phyloP scores from a whole-genome alignment of 2,888 invertebrate species.

The Yponomeuta malinellus region DNA sequence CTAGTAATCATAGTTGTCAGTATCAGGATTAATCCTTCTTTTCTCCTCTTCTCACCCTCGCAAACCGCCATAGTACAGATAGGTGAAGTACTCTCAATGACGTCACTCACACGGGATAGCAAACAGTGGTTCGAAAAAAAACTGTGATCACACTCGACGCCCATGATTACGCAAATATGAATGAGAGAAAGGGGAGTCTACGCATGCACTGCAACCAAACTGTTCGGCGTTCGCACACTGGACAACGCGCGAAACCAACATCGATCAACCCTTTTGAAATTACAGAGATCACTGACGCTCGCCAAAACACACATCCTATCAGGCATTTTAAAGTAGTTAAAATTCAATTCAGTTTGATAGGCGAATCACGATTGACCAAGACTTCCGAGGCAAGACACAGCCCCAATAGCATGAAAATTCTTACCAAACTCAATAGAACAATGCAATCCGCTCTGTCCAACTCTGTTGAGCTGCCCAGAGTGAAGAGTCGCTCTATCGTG shows the following conservation, averaged over 20 bases:
- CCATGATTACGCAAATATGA: not conserved
- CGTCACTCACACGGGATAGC: no score
- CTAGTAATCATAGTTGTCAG: no score
- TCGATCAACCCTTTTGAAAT: conserved; percentile 77
- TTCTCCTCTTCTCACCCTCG: no score
- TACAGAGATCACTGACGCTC: conserved; percentile 48
- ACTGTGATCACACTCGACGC: conserved; percentile 6
- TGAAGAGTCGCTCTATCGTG: no score
- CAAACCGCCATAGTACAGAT: no score
- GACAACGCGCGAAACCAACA: conserved; percentile 37
- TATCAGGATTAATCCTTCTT: no score
- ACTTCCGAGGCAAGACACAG: not conserved
- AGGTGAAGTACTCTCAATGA: no score
- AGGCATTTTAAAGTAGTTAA: not conserved
- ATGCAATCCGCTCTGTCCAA: no score
- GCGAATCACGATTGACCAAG: not conserved
- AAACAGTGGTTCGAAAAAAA: not conserved
- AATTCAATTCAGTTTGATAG: not conserved
- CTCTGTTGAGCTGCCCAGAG: no score
- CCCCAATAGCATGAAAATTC: no score
- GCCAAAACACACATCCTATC: conserved; percentile 17
- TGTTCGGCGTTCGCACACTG: conserved; percentile 38
- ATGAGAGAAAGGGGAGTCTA: conserved; percentile 15
- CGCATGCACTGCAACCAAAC: conserved; percentile 63
- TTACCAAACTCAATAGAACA: no score